Base-by-base conservation (phyloP, 1,140 invertebrate genomes). In the Eumeta japonica region DNA sequence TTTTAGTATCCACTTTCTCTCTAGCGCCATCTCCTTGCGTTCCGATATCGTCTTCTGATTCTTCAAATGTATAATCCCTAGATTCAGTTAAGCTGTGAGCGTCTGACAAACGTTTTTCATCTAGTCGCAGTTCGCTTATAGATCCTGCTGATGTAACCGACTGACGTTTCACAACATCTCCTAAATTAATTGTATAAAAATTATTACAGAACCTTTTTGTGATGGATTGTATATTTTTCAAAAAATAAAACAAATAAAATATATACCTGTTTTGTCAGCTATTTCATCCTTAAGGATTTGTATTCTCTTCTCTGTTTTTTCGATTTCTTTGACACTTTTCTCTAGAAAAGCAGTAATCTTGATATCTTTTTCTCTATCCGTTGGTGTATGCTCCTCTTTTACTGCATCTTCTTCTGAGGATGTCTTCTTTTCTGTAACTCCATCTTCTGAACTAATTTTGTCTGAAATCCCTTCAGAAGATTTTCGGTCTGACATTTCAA, bases 31-130 rank as follows among this genome's bases (percentile, higher is more conserved):
- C 62, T 24, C 62, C 66, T 48, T 71, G 62, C 9, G 63, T 61
- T 29, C 52, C 59, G 36, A 76, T 75, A 39, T 74, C 73, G 39
- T 77, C 75, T 58, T 77, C 75, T 3, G 75, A 77, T 52, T 77
- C 75, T 50, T 77, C 75, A 46, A 77, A 77, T 2, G 75, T 77
- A 39, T 77, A 77, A 47, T 77, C 75, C 48, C 62, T 62, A 1
- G 75, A 77, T 48, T 77, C 73, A 35, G 73, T 75, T 11, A 77
- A 39, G 45, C 73, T 76, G 20, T 68, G 63, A 35, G 72, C 73
- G 50, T 77, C 75, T 19, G 73, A 77, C 10, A 65, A 47, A 10
- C 75, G 50, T 48, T 77, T 77, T 38, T 75, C 72, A 41, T 63
- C 62, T 37, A 72, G 41, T 9, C 67, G 58, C 16, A 75, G 50